These are phyloP conservation scores for Listrodromus nycthemerus DNA, from an alignment of 2,888 invertebrate species.

Conservation along the genomic window DNA sequence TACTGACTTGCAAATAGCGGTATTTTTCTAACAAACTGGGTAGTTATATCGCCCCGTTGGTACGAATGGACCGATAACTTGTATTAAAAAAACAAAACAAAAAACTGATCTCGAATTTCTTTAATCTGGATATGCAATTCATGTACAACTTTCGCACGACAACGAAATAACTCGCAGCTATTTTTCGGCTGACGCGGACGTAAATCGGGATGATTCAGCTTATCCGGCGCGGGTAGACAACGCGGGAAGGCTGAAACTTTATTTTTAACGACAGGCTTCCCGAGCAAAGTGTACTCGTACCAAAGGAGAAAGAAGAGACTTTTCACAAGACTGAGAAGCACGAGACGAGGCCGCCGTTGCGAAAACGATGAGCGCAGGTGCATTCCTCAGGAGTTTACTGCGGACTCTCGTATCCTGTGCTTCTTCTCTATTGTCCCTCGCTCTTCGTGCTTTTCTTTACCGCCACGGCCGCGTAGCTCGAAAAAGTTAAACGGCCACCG, in stretches of 20 bases:
- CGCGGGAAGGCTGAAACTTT: slow-evolving; percentile 51
- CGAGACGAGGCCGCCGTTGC: slow-evolving; percentile 44
- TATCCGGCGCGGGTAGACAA: slow-evolving; percentile 51
- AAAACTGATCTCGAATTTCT: neutral
- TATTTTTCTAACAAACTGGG: no score
- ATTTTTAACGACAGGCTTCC: slow-evolving; percentile 45
- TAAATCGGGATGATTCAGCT: slow-evolving; percentile 59
- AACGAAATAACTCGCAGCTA: slow-evolving; percentile 31
- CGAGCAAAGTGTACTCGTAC: slow-evolving; percentile 19
- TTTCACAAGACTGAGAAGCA: slow-evolving; percentile 36
- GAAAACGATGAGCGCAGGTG: slow-evolving; percentile 68
- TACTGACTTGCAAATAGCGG: no score
- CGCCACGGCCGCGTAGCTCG: slow-evolving; percentile 46
- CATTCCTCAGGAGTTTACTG: slow-evolving; percentile 63
- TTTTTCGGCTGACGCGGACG: slow-evolving; percentile 53
- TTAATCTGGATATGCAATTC: neutral
- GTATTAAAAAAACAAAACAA: no score
- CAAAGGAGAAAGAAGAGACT: slow-evolving; percentile 24
- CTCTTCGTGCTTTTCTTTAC: slow-evolving; percentile 46
- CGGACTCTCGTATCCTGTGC: slow-evolving; percentile 50
- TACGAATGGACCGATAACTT: no score
- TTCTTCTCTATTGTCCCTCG: slow-evolving; percentile 55
- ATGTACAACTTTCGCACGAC: neutral
- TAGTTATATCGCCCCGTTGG: no score
- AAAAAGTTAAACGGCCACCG: slow-evolving; percentile 67